phyloP scores from a whole-genome alignment of 2,113 vertebrate genomes.

The Parus major region DNA sequence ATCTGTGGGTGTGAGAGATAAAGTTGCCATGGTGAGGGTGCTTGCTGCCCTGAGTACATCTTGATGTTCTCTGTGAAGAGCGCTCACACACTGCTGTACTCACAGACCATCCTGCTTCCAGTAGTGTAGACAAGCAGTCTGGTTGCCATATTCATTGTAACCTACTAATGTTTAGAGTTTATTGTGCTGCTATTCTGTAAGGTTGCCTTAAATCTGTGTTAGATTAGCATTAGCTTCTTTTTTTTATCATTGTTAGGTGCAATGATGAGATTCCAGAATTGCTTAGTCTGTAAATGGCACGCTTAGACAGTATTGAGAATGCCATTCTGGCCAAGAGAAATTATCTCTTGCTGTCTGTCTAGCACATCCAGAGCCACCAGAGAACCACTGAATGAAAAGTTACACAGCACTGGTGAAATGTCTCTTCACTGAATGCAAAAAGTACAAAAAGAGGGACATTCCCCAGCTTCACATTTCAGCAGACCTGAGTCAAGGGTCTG shows the following conservation, averaged over 20 bases:
- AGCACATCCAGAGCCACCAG: not conserved
- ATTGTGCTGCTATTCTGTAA: not conserved
- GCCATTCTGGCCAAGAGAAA: not conserved
- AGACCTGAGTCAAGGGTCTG: not conserved
- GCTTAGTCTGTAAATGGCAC: not conserved
- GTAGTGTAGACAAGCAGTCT: not conserved
- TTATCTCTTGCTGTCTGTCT: not conserved
- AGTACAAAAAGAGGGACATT: not conserved
- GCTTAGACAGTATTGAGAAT: not conserved
- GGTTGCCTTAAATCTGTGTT: not conserved
- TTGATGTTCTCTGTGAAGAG: not conserved
- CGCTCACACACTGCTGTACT: not conserved
- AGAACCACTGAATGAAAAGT: not conserved
- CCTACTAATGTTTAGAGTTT: not conserved
- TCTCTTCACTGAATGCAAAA: not conserved
- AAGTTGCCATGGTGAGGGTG: constrained; percentile 62
- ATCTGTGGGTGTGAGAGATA: constrained; percentile 52
- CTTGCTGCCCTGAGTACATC: constrained; percentile 29
- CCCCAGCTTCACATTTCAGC: not conserved
- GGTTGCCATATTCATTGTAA: not conserved
- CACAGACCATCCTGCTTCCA: not conserved
- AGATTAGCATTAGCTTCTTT: not conserved
- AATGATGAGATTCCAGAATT: not conserved
- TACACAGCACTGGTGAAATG: not conserved
- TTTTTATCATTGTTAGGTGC: not conserved